These are phyloP conservation scores for Ichneumoninae sp. DNA, from an alignment of 2,888 invertebrate genomes.

Conservation along the genomic window DNA sequence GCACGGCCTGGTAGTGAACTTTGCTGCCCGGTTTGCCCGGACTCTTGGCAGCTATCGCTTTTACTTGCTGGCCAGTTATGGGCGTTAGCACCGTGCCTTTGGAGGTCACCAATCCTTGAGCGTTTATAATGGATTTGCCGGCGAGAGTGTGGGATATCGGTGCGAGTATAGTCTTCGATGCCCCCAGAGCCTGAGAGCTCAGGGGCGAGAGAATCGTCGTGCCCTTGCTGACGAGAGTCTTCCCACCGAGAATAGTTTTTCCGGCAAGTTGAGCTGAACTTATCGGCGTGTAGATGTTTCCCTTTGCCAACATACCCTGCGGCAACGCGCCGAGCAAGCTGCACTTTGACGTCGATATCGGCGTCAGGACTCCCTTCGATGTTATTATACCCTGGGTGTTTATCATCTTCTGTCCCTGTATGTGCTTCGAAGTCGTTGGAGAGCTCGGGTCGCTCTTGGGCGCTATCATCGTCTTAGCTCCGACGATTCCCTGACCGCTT, in stretches of 20 bases:
- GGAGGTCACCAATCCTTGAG: constrained; percentile 74
- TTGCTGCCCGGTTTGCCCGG: constrained; percentile 71
- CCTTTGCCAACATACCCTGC: constrained; percentile 76
- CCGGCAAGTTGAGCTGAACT: constrained; percentile 73
- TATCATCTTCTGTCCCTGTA: constrained; percentile 82
- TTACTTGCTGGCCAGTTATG: constrained; percentile 82
- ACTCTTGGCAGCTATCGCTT: constrained; percentile 81
- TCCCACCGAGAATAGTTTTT: constrained; percentile 77
- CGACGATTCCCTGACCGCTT: constrained; percentile 71
- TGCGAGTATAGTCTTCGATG: constrained; percentile 76
- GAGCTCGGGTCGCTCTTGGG: constrained; percentile 81
- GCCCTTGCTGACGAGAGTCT: constrained; percentile 76
- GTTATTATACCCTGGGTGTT: constrained; percentile 80
- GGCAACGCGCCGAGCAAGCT: constrained; percentile 74
- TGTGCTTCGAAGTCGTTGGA: constrained; percentile 81
- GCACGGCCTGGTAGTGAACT: constrained; percentile 78
- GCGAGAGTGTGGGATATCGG: constrained; percentile 75
- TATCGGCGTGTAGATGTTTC: constrained; percentile 77
- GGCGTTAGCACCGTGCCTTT: constrained; percentile 81
- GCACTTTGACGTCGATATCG: constrained; percentile 80
- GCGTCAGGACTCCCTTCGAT: constrained; percentile 83
- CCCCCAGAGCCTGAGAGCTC: constrained; percentile 71
- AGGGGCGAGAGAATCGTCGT: constrained; percentile 74
- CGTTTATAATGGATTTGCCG: constrained; percentile 75
- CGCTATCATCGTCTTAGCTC: constrained; percentile 75